These are phyloP conservation scores for Spilogale gracilis DNA, from an alignment of 2,113 vertebrate genomes.

Conservation along the genomic window DNA sequence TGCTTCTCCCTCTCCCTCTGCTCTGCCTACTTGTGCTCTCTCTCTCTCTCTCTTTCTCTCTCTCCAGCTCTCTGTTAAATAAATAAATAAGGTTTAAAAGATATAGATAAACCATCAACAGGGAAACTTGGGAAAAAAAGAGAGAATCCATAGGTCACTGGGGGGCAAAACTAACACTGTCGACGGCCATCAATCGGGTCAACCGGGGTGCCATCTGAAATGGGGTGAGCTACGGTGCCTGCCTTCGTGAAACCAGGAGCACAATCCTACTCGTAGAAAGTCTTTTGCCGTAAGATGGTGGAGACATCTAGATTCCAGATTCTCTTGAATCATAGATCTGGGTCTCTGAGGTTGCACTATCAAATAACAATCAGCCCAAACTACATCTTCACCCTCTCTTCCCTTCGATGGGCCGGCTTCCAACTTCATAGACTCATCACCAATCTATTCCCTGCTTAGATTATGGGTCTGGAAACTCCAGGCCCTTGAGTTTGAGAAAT, in stretches of 20 bases:
- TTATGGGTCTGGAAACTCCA: too few relatives aligned
- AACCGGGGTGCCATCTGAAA: not conserved
- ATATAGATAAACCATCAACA: too few relatives aligned
- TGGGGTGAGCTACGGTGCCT: fast-evolving
- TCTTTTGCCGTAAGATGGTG: fast-evolving
- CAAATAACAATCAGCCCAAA: fast-evolving
- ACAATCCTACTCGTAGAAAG: not conserved
- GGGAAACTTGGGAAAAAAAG: too few relatives aligned
- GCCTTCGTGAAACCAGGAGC: fast-evolving
- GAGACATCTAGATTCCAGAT: too few relatives aligned
- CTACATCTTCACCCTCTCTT: fast-evolving
- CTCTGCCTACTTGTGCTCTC: too few relatives aligned
- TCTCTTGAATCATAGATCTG: not conserved
- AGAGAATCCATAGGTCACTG: not conserved
- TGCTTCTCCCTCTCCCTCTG: too few relatives aligned
- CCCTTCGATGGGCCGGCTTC: fast-evolving
- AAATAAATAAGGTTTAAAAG: too few relatives aligned
- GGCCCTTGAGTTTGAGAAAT: not conserved
- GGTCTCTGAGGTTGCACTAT: fast-evolving
- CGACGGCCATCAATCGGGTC: fast-evolving
- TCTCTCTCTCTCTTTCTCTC: too few relatives aligned
- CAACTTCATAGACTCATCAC: fast-evolving
- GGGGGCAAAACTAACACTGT: not conserved
- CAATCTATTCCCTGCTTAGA: fast-evolving
- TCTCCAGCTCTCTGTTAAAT: too few relatives aligned